phyloP scores from a whole-genome alignment of 2,797 vertebrate genomes.

The Etheostoma nigrum region DNA sequence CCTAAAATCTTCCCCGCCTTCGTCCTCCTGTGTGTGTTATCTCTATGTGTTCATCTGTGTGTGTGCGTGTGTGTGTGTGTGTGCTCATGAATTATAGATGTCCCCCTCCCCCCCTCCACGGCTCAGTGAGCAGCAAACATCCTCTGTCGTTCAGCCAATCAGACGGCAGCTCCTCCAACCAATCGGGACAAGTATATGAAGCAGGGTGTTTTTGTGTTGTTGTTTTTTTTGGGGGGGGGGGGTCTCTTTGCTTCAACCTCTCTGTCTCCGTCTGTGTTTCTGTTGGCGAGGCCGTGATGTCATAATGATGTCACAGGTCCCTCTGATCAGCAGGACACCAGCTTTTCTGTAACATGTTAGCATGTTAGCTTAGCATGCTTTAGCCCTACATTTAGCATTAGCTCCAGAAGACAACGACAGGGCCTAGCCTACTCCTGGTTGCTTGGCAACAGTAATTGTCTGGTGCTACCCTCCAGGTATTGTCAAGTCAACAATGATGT shows the following conservation, averaged over 20 bases:
- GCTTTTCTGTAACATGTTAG: too few relatives aligned
- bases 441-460: too few relatives aligned
- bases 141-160: conserved; percentile 37
- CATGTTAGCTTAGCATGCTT: too few relatives aligned
- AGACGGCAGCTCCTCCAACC: neutral
- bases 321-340: neutral
- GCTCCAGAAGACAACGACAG: too few relatives aligned
- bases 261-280: neutral
- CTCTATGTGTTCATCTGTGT: neutral
- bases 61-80: conserved; percentile 26
- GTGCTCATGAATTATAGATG: conserved; percentile 62
- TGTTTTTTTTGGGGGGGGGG: too few relatives aligned
- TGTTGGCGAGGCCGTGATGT: conserved; percentile 27
- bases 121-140: conserved; percentile 39
- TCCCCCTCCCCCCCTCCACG: conserved; percentile 46
- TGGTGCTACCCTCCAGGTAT: too few relatives aligned
- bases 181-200: neutral
- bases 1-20: conserved; percentile 39
- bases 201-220: too few relatives aligned
- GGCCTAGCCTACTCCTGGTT: too few relatives aligned
- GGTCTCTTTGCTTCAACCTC: neutral
- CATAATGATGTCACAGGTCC: conserved; percentile 36
- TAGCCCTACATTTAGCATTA: too few relatives aligned
- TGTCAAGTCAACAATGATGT: too few relatives aligned
- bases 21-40: conserved; percentile 3